Percentiles rank a stretch among this genome's conserved stretches.
Evolutionary conservation across 2,888 invertebrate genomes (phyloP).

Genomic region (Stegana nigrithorax): DNA sequence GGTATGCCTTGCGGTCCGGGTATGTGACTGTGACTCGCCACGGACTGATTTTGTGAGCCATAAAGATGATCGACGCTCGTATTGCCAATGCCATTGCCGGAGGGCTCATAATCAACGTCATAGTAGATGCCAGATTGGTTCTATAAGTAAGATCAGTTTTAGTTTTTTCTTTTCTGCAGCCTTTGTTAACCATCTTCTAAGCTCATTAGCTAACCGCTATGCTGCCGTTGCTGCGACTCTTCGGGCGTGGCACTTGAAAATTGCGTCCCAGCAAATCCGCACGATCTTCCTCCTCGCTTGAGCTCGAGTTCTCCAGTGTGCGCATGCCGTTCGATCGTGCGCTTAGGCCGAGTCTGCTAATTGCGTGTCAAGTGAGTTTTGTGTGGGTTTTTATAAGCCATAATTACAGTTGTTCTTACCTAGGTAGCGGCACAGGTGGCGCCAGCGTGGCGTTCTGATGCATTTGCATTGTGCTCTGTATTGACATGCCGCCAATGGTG

Average conservation of each 20-base stretch:
- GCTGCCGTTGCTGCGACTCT: constrained; percentile 79
- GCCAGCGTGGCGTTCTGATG: constrained; percentile 69
- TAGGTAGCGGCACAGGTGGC: constrained; percentile 81
- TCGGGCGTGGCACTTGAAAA: constrained; percentile 84
- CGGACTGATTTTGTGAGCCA: constrained; percentile 67
- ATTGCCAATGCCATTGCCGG: constrained; percentile 69
- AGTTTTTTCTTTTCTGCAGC: background rate
- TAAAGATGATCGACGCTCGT: constrained; percentile 69
- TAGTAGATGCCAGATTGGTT: constrained; percentile 92
- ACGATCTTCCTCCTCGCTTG: constrained; percentile 78
- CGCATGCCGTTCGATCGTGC: constrained; percentile 70
- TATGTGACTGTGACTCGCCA: constrained; percentile 63
- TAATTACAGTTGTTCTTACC: constrained; percentile 66
- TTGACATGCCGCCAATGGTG: constrained; percentile 68
- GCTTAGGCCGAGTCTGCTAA: constrained; percentile 63
- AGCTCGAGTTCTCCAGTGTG: constrained; percentile 72
- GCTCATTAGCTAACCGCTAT: no score
- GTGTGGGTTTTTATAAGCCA: background rate
- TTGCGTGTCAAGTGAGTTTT: constrained; percentile 16
- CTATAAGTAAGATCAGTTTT: constrained; percentile 68
- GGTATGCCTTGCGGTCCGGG: constrained; percentile 79
- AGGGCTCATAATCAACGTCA: constrained; percentile 86
- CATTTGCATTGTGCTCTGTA: constrained; percentile 68
- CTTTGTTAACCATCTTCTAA: no score
- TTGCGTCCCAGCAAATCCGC: constrained; percentile 80